These are phyloP conservation scores for Diadromus collaris DNA, from an alignment of 2,888 invertebrate genomes.

Conservation along the genomic window DNA sequence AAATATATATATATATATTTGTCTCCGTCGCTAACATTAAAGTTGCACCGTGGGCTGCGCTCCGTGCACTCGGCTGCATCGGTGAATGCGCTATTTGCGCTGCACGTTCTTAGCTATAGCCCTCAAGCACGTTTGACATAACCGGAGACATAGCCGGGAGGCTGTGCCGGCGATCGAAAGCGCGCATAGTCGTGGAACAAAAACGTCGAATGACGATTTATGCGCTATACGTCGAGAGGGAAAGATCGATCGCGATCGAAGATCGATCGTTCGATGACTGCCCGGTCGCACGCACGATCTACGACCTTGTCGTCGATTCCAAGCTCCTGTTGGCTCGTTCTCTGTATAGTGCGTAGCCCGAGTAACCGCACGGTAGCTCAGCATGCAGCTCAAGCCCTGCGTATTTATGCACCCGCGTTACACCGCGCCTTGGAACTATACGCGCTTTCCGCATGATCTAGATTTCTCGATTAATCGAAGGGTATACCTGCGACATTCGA, in stretches of 20 bases:
- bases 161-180: constrained; percentile 37
- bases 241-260: constrained; percentile 50
- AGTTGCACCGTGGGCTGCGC: constrained; percentile 19
- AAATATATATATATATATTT: constrained; percentile 5
- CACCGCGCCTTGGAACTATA: constrained; percentile 39
- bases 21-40: constrained; percentile 26
- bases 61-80: constrained; percentile 27
- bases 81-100: constrained; percentile 51
- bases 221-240: constrained; percentile 61
- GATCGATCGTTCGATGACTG: constrained; percentile 63
- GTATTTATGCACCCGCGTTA: constrained; percentile 40
- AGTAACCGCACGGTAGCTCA: constrained; percentile 18
- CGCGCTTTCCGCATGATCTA: constrained; percentile 62
- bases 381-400: constrained; percentile 46
- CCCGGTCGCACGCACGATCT: constrained; percentile 62
- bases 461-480: constrained; percentile 61
- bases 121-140: constrained; percentile 47
- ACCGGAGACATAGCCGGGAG: constrained; percentile 42
- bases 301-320: constrained; percentile 60
- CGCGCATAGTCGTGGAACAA: constrained; percentile 57
- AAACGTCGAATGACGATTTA: constrained; percentile 64
- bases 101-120: constrained; percentile 30
- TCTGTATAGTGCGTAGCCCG: constrained; percentile 8
- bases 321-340: constrained; percentile 27
- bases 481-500: constrained; percentile 48